phyloP scores from a whole-genome alignment of 1,140 invertebrate species.

The Linepithema humile region DNA sequence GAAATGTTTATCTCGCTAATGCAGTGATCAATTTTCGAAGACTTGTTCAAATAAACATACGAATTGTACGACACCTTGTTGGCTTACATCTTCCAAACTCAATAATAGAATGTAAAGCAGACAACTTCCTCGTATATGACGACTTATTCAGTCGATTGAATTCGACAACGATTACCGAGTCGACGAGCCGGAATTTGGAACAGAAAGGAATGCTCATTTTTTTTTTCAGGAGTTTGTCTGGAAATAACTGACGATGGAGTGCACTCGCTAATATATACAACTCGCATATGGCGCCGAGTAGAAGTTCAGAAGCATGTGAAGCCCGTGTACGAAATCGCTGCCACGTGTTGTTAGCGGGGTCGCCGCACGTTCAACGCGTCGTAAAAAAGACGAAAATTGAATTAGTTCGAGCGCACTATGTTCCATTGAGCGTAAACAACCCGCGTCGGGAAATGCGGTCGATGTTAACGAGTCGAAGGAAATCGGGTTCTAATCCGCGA shows the following conservation, averaged over 20 bases:
- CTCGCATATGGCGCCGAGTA: conserved; percentile 31
- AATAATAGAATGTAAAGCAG: too few species aligned
- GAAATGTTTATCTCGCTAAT: neutral
- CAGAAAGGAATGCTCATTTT: neutral
- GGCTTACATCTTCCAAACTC: too few species aligned
- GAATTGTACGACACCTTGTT: too few species aligned
- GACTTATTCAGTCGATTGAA: neutral
- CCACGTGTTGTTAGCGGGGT: conserved; percentile 44
- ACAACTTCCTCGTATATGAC: too few species aligned
- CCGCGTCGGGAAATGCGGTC: conserved; percentile 11
- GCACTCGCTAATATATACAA: conserved; percentile 14
- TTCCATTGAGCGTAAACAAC: conserved; percentile 43
- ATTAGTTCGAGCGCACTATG: conserved; percentile 4
- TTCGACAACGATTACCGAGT: neutral
- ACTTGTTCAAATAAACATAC: neutral
- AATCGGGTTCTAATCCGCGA: neutral
- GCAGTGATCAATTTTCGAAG: neutral
- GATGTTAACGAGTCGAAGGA: conserved; percentile 14
- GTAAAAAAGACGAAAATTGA: conserved; percentile 46
- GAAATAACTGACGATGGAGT: conserved; percentile 52
- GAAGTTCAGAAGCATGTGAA: neutral
- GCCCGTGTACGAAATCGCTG: conserved; percentile 10
- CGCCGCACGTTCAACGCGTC: conserved; percentile 5
- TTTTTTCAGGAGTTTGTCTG: conserved; percentile 36
- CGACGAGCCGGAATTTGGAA: neutral